Base-by-base conservation (phyloP, 2,888 invertebrate genomes). In the Drosophila rellima region DNA sequence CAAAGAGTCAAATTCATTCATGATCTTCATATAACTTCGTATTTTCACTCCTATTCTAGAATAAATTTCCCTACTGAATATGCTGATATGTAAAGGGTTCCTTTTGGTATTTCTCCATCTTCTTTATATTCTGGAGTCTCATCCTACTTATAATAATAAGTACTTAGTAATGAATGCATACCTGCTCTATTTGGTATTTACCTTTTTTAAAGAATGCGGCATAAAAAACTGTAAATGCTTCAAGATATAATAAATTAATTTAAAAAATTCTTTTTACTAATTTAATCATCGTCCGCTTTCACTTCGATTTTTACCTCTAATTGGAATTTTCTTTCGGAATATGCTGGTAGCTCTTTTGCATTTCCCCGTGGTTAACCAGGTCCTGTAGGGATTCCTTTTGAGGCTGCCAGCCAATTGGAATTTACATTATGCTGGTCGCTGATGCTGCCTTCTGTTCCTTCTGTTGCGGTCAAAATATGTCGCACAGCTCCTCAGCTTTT, bases 401-500 rank as follows among this genome's bases (percentile, higher is more conserved):
- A 29, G 35, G n/a, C 33, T 45, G 35, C 42, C 54, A 50, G 40
- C 50, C 52, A 57, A 62, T 66, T 63, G 63, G 63, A 75, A 75
- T 77, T 80, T 64, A 67, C 76, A 80, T 77, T 75, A 67, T 64
- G 66, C 70, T 63, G 62, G 56, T 57, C 37, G 52, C 55, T 37
- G n/a, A 51, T 37, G 29, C 55, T 45, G 17, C 47, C 35, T 39
- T 20, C 47, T 52, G 47, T 13, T 20, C 17, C 39, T 37, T 42
- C 62, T 48, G 61, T 57, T 79, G 76, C 60, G 77, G 77, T 78
- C 77, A 80, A 63, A 75, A 63, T 71, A 67, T 67, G 65, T 76
- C 63, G 57, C 66, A 40, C 26, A 59, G 37, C 50, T 31, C 42
- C 47, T 37, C 51, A 33, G 35, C 70, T 60, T 57, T 60, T 44